These are phyloP conservation scores for Scaptomyza graminum DNA, from an alignment of 1,140 invertebrate genomes.

Conservation along the genomic window DNA sequence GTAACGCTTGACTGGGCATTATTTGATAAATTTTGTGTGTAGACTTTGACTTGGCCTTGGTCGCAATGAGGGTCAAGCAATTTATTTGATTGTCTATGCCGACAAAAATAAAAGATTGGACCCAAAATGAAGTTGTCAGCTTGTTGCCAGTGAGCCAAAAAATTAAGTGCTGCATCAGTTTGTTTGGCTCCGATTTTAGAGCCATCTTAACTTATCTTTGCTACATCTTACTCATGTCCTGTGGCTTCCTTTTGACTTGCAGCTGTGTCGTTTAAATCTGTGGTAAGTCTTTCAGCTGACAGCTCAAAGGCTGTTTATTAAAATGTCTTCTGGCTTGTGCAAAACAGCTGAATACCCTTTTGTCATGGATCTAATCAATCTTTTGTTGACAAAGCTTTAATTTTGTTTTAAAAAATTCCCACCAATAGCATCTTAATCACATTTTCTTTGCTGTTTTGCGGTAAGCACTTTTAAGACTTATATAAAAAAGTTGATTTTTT, in stretches of 20 bases:
- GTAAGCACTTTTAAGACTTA: neutral
- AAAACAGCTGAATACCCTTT: neutral
- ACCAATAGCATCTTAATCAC: neutral
- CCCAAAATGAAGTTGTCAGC: conserved; percentile 41
- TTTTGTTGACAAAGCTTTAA: neutral
- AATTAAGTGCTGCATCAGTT: conserved; percentile 22
- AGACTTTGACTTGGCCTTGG: conserved; percentile 34
- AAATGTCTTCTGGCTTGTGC: neutral
- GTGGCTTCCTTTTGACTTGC: conserved; percentile 20
- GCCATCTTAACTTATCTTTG: conserved; percentile 21
- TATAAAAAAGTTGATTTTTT: neutral
- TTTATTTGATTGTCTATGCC: conserved; percentile 46
- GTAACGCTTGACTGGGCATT: conserved; percentile 11
- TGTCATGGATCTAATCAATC: conserved; percentile 1
- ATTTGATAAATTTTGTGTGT: conserved; percentile 19
- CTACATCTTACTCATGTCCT: conserved; percentile 35
- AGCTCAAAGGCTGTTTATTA: conserved; percentile 35
- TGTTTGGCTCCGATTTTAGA: conserved; percentile 22
- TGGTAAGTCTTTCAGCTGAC: conserved; percentile 41
- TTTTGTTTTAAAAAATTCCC: neutral
- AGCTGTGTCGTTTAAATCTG: conserved; percentile 23
- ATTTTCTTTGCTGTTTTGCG: neutral
- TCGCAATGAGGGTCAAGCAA: conserved; percentile 28
- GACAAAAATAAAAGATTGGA: conserved; percentile 41
- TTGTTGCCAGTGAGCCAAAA: conserved; percentile 3